Percentiles rank a stretch among this genome's conserved stretches.
phyloP scores from a whole-genome alignment of 1,140 invertebrate species.

The Drosophila willistoni region DNA sequence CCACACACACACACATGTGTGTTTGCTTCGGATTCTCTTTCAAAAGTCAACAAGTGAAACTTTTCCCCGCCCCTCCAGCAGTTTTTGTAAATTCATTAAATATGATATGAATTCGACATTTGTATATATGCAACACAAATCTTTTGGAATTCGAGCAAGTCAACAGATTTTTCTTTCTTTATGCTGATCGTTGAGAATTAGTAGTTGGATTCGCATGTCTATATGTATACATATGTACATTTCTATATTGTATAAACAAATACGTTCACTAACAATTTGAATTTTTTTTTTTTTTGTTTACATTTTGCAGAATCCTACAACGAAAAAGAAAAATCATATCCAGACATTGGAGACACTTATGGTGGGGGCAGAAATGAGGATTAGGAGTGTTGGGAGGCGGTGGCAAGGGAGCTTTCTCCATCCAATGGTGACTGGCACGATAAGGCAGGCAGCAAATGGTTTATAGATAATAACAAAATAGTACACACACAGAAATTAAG shows the following conservation, averaged over 20 bases:
- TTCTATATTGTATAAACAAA: constrained; percentile 14
- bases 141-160: constrained; percentile 7
- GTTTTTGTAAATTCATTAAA: constrained; percentile 19
- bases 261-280: constrained; percentile 22
- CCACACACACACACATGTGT: not conserved
- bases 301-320: constrained; percentile 41
- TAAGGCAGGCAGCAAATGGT: constrained; percentile 55
- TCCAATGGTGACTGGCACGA: constrained; percentile 51
- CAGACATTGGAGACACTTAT: not conserved
- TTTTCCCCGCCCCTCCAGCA: constrained; percentile 23
- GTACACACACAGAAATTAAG: constrained; percentile 45
- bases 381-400: not conserved
- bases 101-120: constrained; percentile 6
- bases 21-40: constrained; percentile 16
- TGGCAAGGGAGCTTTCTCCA: constrained; percentile 20
- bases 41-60: constrained; percentile 61
- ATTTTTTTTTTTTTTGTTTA: constrained; percentile 73
- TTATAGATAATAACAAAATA: constrained; percentile 66
- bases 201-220: not conserved
- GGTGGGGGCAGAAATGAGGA: too few relatives aligned
- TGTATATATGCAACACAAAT: not conserved
- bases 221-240: constrained; percentile 6
- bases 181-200: not conserved
- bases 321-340: constrained; percentile 4
- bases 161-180: too few relatives aligned